Conservation (phyloP, 2,113 vertebrate species). For the Hiodon alosoides region DNA sequence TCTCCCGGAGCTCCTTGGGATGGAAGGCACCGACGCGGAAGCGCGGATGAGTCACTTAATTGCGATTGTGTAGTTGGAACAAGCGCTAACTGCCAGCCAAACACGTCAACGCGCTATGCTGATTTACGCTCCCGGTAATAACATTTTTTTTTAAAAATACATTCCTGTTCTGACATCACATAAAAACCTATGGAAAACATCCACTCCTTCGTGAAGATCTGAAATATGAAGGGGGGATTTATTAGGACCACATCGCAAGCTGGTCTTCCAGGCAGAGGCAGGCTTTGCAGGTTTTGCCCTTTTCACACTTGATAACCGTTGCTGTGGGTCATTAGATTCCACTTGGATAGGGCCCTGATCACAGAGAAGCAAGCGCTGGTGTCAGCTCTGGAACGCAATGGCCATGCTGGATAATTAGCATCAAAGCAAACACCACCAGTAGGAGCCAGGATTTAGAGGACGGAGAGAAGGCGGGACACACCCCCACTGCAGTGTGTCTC, state of each 20-base stretch:
- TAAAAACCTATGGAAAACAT: not conserved
- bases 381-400: not conserved
- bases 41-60: constrained; percentile 28
- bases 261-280: not conserved
- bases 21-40: constrained; percentile 28
- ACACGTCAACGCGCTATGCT: constrained; percentile 25
- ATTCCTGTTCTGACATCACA: constrained; percentile 9
- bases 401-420: not conserved
- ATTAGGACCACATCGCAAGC: not conserved
- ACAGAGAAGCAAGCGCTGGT: not conserved
- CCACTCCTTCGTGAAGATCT: not conserved
- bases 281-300: not conserved
- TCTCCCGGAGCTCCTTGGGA: constrained; percentile 32
- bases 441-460: not conserved
- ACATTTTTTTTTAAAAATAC: no score
- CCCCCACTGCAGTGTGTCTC: not conserved
- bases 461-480: constrained; percentile 10
- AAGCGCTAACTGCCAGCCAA: constrained; percentile 14
- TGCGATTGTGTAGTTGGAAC: constrained; percentile 20
- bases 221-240: not conserved
- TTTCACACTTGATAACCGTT: constrained; percentile 1
- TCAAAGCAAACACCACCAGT: constrained; percentile 8
- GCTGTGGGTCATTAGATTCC: no score
- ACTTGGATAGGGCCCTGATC: not conserved
- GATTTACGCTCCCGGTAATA: constrained; percentile 15